Percentiles rank a stretch among this genome's conserved stretches.
Evolutionary conservation across 2,797 vertebrate genomes (phyloP).

Genomic region (Manis crassicaudata): DNA sequence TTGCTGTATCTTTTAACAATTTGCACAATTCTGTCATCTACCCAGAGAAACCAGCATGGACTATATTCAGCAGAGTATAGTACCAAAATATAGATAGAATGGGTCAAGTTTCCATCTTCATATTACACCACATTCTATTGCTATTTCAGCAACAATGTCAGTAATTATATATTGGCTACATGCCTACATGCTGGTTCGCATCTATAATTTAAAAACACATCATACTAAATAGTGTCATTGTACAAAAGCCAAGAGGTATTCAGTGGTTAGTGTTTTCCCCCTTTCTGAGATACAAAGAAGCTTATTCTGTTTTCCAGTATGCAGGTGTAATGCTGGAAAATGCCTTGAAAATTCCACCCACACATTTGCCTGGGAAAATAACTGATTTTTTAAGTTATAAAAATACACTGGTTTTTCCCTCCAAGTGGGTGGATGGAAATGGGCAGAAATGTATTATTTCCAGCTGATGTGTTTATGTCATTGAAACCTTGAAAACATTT

Average conservation of each 20-base stretch:
- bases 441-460: slow-evolving; percentile 51
- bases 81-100: slow-evolving; percentile 39
- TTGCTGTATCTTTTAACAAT: slow-evolving; percentile 19
- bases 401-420: slow-evolving; percentile 62
- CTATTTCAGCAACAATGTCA: slow-evolving; percentile 49
- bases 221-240: slow-evolving; percentile 38
- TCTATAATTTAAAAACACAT: slow-evolving; percentile 49
- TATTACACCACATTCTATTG: neutral
- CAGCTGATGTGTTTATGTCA: slow-evolving; percentile 57
- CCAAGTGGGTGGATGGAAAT: slow-evolving; percentile 50
- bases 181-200: slow-evolving; percentile 13
- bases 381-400: slow-evolving; percentile 66
- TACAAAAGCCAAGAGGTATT: slow-evolving; percentile 31
- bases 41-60: neutral
- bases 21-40: neutral
- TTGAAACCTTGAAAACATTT: slow-evolving; percentile 61
- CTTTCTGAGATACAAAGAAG: slow-evolving; percentile 29
- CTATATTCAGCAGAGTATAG: neutral
- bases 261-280: neutral
- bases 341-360: slow-evolving; percentile 44
- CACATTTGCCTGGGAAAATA: slow-evolving; percentile 57
- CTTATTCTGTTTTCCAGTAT: slow-evolving; percentile 3
- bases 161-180: neutral
- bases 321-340: slow-evolving; percentile 32
- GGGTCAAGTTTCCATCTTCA: neutral